Evolutionary conservation across 2,888 invertebrate species (phyloP).

Genomic region (Thymelicus lineola): DNA sequence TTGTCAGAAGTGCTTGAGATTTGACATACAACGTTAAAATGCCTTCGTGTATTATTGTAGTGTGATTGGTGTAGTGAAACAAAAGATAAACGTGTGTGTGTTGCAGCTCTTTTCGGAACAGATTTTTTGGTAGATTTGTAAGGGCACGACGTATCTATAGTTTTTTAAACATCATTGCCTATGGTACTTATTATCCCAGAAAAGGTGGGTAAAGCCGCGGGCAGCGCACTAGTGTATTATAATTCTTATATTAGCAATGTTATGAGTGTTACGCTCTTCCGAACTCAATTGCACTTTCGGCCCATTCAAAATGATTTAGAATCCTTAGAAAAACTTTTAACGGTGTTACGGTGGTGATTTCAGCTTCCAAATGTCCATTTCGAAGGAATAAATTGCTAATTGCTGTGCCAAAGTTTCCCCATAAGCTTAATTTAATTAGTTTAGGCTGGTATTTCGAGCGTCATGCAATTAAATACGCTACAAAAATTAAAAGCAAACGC

Average conservation of each 20-base stretch:
- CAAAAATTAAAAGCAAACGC: conserved; percentile 3
- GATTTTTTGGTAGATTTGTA: too few species aligned
- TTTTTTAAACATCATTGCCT: too few species aligned
- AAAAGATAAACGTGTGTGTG: too few species aligned
- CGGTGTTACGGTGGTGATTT: conserved; percentile 22
- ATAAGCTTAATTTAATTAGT: conserved; percentile 32
- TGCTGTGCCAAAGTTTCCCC: conserved; percentile 28
- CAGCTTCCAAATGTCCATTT: conserved; percentile 20
- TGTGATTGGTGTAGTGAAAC: too few species aligned
- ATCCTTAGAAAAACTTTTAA: conserved; percentile 27
- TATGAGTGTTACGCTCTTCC: conserved; percentile 14
- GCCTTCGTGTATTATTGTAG: too few species aligned
- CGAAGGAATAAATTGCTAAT: conserved; percentile 30
- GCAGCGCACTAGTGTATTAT: too few species aligned
- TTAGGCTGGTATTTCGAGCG: conserved; percentile 10
- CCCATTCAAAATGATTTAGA: conserved; percentile 27
- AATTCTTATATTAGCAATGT: background rate
- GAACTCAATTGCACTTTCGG: conserved; percentile 8
- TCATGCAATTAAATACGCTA: conserved; percentile 7
- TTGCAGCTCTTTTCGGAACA: too few species aligned
- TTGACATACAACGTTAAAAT: too few species aligned
- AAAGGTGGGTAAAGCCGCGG: too few species aligned
- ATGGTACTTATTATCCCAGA: too few species aligned
- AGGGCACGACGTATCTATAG: too few species aligned
- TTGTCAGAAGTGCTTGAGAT: too few species aligned